Evolutionary conservation across 2,113 vertebrate genomes (phyloP), one percentile per base, ranked within the genome.

Genomic region (Helogale parvula): DNA sequence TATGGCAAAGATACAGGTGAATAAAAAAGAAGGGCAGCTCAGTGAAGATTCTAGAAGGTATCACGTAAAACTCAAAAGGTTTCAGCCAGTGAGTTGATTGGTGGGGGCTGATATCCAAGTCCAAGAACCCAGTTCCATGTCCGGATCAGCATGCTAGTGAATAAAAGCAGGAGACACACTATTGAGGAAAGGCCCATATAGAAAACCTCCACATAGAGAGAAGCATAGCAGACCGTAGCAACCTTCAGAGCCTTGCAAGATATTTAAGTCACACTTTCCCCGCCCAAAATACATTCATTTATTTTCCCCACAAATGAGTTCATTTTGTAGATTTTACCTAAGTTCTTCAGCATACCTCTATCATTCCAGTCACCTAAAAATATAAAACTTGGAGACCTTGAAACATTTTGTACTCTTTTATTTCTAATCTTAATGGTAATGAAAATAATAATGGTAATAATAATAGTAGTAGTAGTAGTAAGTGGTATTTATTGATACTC

Each of bases 11-110:
- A 92, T 83, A 27, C 93, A 93, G 41, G 35, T 84, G 3, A 72
- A 65, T 57, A 31, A 31, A 27, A 95, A 4, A 41, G 29, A 92
- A 50, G 31, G 33, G 13, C 52, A 45, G n/a, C 23, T 91, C 72
- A 0, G 66, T 57, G 19, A 2, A 52, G 33, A 35, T 12, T 68
- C 5, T 50, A n/a, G 45, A 80, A 69, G 47, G 4, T 50, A 84
- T 31, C 15, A 90, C 84, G 31, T 71, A 90, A 96, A 92, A 90
- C 92, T 92, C 80, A 85, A 85, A 95, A 94, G 45, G 19, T 31
- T 90, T 77, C 15, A 52, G 31, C 31, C n/a, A 5, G 25, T 33
- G 57, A 93, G 33, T 29, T 68, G 65, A 92, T 19, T 68, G 80
- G 29, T 35, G 7, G 65, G 19, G 33, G 89, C 80, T 52, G 57